Conservation (phyloP, 2,797 vertebrate species). For the Heteromormyrus szaboi region DNA sequence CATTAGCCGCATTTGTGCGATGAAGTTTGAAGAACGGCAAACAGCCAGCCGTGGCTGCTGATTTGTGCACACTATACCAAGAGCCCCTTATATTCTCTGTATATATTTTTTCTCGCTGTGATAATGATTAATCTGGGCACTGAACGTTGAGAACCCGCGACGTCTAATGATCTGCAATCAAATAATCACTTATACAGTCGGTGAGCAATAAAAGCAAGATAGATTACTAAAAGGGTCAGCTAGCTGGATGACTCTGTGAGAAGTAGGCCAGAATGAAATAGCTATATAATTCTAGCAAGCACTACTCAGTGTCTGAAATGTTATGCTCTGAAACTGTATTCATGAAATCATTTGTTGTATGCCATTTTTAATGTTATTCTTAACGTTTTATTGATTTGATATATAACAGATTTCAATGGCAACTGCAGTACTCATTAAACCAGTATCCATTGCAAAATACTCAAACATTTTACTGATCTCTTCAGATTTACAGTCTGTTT, state of each 20-base stretch:
- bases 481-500: neutral
- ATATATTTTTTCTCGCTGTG: neutral
- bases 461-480: neutral
- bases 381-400: neutral
- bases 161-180: constrained; percentile 1
- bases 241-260: neutral
- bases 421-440: neutral
- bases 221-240: neutral
- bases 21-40: neutral
- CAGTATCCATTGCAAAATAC: neutral
- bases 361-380: neutral
- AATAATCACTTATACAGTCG: neutral
- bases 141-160: neutral
- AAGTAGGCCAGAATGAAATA: neutral
- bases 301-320: neutral
- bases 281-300: neutral
- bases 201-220: constrained; percentile 2
- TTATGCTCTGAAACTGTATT: neutral
- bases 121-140: constrained; percentile 10
- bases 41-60: neutral
- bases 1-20: neutral
- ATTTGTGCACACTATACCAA: neutral
- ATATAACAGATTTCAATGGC: neutral
- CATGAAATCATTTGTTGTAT: neutral
- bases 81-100: neutral